Percentiles rank a stretch among this genome's conserved stretches.
Conservation (phyloP, 1,140 invertebrate species). For the Aradophagus sp. region DNA sequence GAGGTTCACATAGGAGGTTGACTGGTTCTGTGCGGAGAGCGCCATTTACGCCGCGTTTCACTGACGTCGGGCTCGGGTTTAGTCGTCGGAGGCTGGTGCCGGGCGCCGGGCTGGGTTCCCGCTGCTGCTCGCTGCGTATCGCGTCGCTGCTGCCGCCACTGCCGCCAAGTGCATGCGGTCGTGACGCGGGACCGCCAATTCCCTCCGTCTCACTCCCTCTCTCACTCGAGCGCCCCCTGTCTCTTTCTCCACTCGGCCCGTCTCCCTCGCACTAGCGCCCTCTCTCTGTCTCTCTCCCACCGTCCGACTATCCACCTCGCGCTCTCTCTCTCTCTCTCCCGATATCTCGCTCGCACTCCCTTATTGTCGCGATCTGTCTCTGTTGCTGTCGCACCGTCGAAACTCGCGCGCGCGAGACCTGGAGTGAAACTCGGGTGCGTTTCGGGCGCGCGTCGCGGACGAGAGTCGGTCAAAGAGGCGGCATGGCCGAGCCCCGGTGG, state of each 20-base stretch:
- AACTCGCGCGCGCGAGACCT: too few relatives aligned
- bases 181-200: constrained; percentile 44
- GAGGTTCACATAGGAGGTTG: constrained; percentile 74
- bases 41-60: constrained; percentile 72
- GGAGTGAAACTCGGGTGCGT: too few relatives aligned
- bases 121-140: constrained; percentile 28
- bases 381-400: too few relatives aligned
- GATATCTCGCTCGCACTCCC: constrained; percentile 2
- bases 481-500: constrained; percentile 30
- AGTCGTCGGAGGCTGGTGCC: too few relatives aligned
- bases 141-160: constrained; percentile 13
- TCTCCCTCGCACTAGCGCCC: too few relatives aligned
- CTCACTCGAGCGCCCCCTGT: constrained; percentile 9
- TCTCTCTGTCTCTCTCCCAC: too few relatives aligned
- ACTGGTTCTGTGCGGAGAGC: constrained; percentile 75
- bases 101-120: constrained; percentile 20
- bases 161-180: constrained; percentile 41
- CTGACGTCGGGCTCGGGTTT: constrained; percentile 3
- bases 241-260: too few relatives aligned
- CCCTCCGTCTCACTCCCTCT: too few relatives aligned
- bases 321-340: too few relatives aligned
- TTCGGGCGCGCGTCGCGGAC: constrained; percentile 2
- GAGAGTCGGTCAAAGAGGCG: constrained; percentile 2
- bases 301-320: too few relatives aligned
- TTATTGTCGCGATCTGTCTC: not conserved